These are phyloP conservation scores for Ammospiza caudacuta DNA, from an alignment of 2,113 vertebrate genomes.

Conservation along the genomic window DNA sequence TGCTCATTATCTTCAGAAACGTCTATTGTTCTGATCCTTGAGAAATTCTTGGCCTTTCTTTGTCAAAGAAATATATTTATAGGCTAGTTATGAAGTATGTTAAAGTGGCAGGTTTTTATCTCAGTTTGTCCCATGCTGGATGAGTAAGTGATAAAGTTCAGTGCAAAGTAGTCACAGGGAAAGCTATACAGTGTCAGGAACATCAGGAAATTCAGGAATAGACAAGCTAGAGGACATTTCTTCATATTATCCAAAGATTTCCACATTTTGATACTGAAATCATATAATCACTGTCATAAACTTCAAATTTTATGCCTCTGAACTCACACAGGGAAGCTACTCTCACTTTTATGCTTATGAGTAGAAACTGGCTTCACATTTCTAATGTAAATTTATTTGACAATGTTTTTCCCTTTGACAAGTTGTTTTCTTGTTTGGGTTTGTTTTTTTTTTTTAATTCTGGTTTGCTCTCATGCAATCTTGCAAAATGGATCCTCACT, in stretches of 20 bases:
- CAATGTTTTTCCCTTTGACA: not conserved
- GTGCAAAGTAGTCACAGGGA: not conserved
- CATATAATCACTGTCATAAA: not conserved
- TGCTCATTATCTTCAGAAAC: conserved; percentile 40
- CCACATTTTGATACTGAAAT: not conserved
- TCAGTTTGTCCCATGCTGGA: not conserved
- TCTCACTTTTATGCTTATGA: not conserved
- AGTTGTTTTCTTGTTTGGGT: not conserved
- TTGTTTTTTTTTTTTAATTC: not conserved
- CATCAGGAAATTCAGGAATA: not conserved
- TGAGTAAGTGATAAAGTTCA: not conserved
- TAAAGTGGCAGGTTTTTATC: not conserved
- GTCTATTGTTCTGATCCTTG: not conserved
- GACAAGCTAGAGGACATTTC: not conserved
- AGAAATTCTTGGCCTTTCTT: not conserved
- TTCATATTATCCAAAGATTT: not conserved
- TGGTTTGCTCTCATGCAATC: not conserved
- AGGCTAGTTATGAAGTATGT: not conserved
- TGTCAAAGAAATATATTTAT: conserved; percentile 4
- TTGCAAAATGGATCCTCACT: not conserved
- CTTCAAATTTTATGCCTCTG: not conserved
- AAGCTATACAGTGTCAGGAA: not conserved
- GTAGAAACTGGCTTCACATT: not conserved
- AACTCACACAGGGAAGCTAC: not conserved
- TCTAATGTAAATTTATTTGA: not conserved